These are phyloP conservation scores for Eutolmus rufibarbis DNA, from an alignment of 2,888 invertebrate genomes.

Conservation along the genomic window DNA sequence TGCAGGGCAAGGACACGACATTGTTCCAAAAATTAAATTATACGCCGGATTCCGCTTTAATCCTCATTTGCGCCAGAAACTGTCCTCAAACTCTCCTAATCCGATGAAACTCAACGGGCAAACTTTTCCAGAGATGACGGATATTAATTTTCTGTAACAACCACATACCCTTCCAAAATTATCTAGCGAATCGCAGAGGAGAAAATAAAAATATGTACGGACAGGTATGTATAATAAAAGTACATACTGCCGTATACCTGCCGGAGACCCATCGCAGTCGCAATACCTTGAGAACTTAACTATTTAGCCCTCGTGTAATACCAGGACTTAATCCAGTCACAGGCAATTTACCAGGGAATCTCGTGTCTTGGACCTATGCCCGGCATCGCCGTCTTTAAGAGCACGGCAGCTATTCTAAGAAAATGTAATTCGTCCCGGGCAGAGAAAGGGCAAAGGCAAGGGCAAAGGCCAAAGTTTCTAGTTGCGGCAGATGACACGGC, in stretches of 20 bases:
- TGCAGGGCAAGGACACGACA: neutral
- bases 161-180: neutral
- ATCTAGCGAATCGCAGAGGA: neutral
- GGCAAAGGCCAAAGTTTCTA: neutral
- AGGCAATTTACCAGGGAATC: neutral
- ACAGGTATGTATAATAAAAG: neutral
- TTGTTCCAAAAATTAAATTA: neutral
- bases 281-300: neutral
- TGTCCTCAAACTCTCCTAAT: neutral
- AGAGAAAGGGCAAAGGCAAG: too few species aligned
- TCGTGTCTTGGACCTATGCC: neutral
- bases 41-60: neutral
- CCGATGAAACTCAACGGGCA: neutral
- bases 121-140: neutral
- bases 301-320: conserved; percentile 18
- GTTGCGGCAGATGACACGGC: conserved; percentile 2
- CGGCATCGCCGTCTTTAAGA: neutral
- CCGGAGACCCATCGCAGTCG: neutral
- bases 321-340: neutral
- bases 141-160: neutral
- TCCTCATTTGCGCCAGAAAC: neutral
- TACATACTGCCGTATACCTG: neutral
- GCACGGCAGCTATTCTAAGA: neutral
- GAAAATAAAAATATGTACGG: neutral
- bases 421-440: neutral